Evolutionary conservation across 1,140 invertebrate species (phyloP).

Genomic region (Forficula auricularia): DNA sequence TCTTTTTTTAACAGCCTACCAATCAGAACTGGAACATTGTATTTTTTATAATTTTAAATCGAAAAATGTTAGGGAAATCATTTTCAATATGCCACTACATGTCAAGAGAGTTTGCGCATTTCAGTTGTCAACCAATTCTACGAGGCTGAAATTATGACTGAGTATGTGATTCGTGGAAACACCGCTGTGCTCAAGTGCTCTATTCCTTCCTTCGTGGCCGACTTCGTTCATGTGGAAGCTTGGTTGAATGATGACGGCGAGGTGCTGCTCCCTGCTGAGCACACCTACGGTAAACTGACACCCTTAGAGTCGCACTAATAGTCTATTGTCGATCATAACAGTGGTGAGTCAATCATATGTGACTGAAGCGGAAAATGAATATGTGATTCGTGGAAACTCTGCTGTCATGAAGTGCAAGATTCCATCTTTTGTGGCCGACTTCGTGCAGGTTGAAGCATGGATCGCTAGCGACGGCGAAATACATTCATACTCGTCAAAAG

Average conservation of each 20-base stretch:
- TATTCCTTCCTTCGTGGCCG: conserved; percentile 61
- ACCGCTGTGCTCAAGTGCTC: conserved; percentile 61
- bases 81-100: no score
- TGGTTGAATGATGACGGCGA: conserved; percentile 48
- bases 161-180: conserved; percentile 65
- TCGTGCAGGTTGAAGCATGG: conserved; percentile 69
- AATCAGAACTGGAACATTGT: no score
- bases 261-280: conserved; percentile 12
- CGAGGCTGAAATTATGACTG: conserved; percentile 57
- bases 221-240: conserved; percentile 58
- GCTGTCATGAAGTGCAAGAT: conserved; percentile 77
- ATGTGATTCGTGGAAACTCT: conserved; percentile 69
- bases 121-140: conserved; percentile 66
- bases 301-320: background rate
- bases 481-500: conserved; percentile 12
- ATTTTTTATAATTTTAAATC: no score
- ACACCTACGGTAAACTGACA: conserved; percentile 10
- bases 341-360: conserved; percentile 66
- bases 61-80: no score
- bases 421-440: conserved; percentile 71
- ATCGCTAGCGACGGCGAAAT: conserved; percentile 49
- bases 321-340: conserved; percentile 24
- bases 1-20: background rate
- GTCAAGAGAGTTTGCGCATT: conserved; percentile 13
- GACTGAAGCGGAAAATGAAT: conserved; percentile 67